Evolutionary conservation across 2,113 vertebrate genomes (phyloP), one percentile per base, ranked within the genome.

Genomic region (Capreolus pygargus): DNA sequence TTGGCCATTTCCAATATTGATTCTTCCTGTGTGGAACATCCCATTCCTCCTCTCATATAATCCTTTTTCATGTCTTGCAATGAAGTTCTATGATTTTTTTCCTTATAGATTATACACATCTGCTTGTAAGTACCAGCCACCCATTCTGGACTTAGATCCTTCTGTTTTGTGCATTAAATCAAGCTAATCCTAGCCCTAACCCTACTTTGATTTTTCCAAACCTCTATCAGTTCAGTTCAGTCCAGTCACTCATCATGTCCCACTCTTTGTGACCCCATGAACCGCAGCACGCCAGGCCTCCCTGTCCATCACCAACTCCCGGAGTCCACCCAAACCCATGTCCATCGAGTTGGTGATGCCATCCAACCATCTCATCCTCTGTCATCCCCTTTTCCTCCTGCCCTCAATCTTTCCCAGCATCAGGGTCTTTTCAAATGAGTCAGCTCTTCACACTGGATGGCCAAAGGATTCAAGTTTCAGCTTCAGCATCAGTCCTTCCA

Each of bases 361-460:
- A 67, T n/a, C 61, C 61, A n/a, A 17, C 33, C 61, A n/a, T 67
- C 61, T 67, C 61, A 67, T 67, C 4, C 33, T 67, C 16, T 5
- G 61, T 67, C 1, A 2, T 67, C 61, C 61, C 3, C 61, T 67
- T 67, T 16, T n/a, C 33, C 61, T 64, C 30, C 61, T 4, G 2
- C 7, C 61, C 16, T n/a, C 61, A n/a, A n/a, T 67, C 33, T n/a
- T n/a, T 67, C 8, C 33, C 61, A 67, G 33, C 61, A n/a, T 67
- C 61, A n/a, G 61, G 33, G 16, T n/a, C 61, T 67, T 67, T n/a
- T n/a, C 61, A 9, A n/a, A n/a, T n/a, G 61, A n/a, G 61, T n/a
- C 33, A 9, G 4, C 7, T 67, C 7, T 19, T 1, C 3, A 0
- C 33, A n/a, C n/a, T 16, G n/a, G 33, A 33, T 67, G 16, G 61